Conservation (phyloP, 2,888 invertebrate species). For the Camptogramma bilineatum region DNA sequence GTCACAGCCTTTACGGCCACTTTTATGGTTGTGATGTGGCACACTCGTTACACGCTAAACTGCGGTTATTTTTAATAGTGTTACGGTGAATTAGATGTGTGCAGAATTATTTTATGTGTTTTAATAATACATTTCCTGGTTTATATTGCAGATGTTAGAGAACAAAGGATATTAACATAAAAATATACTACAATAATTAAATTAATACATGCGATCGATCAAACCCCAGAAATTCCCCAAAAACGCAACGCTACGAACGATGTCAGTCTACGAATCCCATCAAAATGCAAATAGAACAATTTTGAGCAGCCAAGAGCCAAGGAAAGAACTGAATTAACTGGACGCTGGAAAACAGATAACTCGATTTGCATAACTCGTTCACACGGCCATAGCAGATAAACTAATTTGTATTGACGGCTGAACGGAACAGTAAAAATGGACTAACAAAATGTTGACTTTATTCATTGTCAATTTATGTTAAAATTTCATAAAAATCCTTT, state of each 20-base stretch:
- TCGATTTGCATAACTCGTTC: constrained; percentile 81
- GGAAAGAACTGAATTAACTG: constrained; percentile 80
- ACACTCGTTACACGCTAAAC: constrained; percentile 52
- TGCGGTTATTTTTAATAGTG: constrained; percentile 47
- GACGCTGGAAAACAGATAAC: constrained; percentile 80
- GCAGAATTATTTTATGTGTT: neutral
- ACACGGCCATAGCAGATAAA: constrained; percentile 71
- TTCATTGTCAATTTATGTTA: constrained; percentile 44
- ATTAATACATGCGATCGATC: neutral
- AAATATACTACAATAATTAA: neutral
- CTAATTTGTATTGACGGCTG: constrained; percentile 72
- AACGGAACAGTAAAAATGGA: constrained; percentile 56
- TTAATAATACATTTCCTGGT: neutral
- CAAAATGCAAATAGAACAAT: constrained; percentile 80
- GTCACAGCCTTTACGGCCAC: constrained; percentile 64
- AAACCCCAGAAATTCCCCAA: neutral
- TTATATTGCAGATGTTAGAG: neutral
- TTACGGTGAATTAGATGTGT: constrained; percentile 2
- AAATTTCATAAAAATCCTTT: constrained; percentile 3
- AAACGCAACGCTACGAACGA: constrained; percentile 30
- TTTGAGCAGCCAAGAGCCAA: constrained; percentile 59
- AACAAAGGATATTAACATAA: too few species aligned
- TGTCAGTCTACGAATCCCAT: constrained; percentile 65
- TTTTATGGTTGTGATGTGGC: constrained; percentile 58
- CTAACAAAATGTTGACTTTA: constrained; percentile 45